Evolutionary conservation across 1,140 invertebrate species (phyloP).

Genomic region (Linepithema humile): DNA sequence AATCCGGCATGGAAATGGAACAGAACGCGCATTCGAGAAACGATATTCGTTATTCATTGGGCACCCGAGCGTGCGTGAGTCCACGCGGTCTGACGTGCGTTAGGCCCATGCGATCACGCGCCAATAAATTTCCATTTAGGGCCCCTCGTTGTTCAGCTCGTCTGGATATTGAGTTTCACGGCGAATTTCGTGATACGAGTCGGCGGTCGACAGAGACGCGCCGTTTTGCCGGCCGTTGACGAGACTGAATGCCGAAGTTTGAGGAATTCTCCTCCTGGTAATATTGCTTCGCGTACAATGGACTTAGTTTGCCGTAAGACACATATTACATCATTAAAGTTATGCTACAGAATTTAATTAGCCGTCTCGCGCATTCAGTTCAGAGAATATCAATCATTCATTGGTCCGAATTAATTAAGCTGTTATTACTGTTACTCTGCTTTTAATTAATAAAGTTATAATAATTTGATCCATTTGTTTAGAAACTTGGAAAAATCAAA

Average conservation of each 20-base stretch:
- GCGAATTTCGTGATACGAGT: constrained; percentile 23
- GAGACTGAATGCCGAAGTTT: background rate
- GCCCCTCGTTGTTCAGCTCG: background rate
- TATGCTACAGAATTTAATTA: background rate
- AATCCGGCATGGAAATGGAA: constrained; percentile 54
- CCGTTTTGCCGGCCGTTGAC: background rate
- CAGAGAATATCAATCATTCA: background rate
- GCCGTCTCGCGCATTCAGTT: background rate
- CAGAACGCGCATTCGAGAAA: constrained; percentile 33
- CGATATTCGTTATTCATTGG: constrained; percentile 45
- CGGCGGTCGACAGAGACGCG: background rate
- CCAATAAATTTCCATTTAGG: constrained; percentile 54
- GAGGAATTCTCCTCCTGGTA: background rate
- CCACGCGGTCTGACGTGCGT: constrained; percentile 19
- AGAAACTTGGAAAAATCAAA: no score
- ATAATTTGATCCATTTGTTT: no score
- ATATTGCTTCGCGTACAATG: background rate
- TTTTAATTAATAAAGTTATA: no score
- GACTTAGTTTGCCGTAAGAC: background rate
- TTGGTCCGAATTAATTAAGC: background rate
- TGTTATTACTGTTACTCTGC: no score
- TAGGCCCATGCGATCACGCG: constrained; percentile 41
- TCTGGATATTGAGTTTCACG: constrained; percentile 36
- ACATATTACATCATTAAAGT: background rate
- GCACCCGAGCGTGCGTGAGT: constrained; percentile 17